Evolutionary conservation across 2,113 vertebrate genomes (phyloP).

Genomic region (Lagopus leucura): DNA sequence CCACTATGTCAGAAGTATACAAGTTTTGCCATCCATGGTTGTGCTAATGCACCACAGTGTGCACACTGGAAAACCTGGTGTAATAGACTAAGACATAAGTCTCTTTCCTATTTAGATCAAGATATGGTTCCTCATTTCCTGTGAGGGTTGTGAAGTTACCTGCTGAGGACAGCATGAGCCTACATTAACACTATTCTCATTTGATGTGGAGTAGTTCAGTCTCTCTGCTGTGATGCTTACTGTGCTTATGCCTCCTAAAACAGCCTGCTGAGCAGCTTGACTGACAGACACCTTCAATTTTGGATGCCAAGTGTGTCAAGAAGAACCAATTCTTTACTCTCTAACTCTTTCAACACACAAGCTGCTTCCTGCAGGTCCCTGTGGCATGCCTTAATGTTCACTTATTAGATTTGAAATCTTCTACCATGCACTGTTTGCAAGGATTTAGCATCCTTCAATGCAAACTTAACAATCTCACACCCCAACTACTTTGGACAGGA

Average conservation of each 20-base stretch:
- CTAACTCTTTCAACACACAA: background rate
- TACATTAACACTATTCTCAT: background rate
- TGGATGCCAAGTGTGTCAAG: background rate
- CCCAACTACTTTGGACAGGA: background rate
- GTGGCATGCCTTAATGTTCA: background rate
- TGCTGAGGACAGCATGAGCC: background rate
- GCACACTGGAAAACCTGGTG: background rate
- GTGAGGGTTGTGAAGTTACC: background rate
- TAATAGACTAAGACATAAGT: background rate
- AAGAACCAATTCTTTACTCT: background rate
- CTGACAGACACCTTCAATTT: background rate
- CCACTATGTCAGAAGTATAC: background rate
- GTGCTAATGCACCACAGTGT: rapidly evolving
- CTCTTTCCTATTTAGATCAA: background rate
- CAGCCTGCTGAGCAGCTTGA: background rate
- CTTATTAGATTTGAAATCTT: background rate
- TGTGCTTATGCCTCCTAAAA: background rate
- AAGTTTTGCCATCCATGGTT: background rate
- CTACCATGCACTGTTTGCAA: background rate
- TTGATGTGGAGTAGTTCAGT: background rate
- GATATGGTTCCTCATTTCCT: background rate
- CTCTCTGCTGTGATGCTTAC: background rate
- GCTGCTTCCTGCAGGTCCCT: background rate
- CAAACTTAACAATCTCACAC: background rate
- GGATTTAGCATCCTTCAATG: background rate